A percentile compares a stretch with the other conserved stretches of the same genome.
phyloP scores from a whole-genome alignment of 1,140 invertebrate genomes.

The Holcopasites calliopsidis region DNA sequence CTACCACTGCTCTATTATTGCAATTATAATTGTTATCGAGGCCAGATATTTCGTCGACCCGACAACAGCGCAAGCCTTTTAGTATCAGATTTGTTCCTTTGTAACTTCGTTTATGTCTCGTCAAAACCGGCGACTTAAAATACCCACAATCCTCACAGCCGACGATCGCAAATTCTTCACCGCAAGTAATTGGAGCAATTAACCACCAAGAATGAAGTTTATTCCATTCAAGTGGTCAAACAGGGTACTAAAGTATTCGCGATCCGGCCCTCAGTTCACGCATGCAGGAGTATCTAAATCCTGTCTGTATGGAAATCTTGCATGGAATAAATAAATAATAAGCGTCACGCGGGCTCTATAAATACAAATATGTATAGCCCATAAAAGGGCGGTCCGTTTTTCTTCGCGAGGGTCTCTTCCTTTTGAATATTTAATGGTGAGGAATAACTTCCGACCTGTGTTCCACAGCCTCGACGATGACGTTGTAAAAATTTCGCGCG shows the following conservation, averaged over 20 bases:
- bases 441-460: conserved; percentile 46
- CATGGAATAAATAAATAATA: conserved; percentile 54
- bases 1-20: too few species aligned
- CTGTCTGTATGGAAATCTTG: conserved; percentile 50
- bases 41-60: too few species aligned
- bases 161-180: too few species aligned
- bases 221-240: not conserved
- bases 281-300: conserved; percentile 23
- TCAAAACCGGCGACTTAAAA: too few species aligned
- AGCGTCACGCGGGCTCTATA: conserved; percentile 30
- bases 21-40: too few species aligned
- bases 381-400: conserved; percentile 28
- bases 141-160: too few species aligned
- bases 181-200: too few species aligned
- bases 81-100: too few species aligned
- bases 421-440: conserved; percentile 49
- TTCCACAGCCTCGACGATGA: not conserved
- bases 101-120: too few species aligned
- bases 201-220: too few species aligned
- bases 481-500: conserved; percentile 37
- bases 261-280: not conserved
- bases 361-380: conserved; percentile 30
- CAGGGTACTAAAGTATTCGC: not conserved
- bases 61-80: too few species aligned
- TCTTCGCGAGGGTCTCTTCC: conserved; percentile 25